Conservation (phyloP, 1,140 invertebrate species). For the Leptopilina boulardi region DNA sequence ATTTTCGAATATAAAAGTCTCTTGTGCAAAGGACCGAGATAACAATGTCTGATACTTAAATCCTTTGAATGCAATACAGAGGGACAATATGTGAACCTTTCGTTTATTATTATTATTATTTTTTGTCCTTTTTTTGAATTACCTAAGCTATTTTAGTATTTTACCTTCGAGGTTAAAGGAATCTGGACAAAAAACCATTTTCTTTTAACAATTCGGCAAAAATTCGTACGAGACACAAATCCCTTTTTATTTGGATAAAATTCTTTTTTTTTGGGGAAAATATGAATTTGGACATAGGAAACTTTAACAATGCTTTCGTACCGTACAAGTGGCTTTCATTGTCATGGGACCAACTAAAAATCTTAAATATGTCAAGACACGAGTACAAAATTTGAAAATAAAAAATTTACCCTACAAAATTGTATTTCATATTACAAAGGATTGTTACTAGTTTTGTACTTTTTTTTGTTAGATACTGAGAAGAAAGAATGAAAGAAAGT, state of each 20-base stretch:
- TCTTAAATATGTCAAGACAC: background rate
- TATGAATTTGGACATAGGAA: background rate
- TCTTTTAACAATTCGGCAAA: background rate
- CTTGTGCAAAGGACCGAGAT: background rate
- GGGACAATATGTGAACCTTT: background rate
- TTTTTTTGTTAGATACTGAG: background rate
- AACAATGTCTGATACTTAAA: background rate
- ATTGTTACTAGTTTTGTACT: background rate
- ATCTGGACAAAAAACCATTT: background rate
- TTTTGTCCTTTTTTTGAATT: background rate
- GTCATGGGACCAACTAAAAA: background rate
- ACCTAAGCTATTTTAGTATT: background rate
- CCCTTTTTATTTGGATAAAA: background rate
- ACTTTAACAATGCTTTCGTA: constrained; percentile 1
- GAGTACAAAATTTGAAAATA: background rate
- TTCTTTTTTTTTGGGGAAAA: background rate
- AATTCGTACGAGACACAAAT: background rate
- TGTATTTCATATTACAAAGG: background rate
- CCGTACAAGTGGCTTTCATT: background rate
- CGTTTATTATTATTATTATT: background rate
- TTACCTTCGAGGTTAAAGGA: background rate
- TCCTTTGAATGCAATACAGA: background rate
- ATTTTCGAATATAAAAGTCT: background rate
- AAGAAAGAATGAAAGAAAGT: background rate
- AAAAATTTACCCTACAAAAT: background rate